These are phyloP conservation scores for Pristionchus entomophagus DNA, from an alignment of 2,888 invertebrate species.

Conservation along the genomic window DNA sequence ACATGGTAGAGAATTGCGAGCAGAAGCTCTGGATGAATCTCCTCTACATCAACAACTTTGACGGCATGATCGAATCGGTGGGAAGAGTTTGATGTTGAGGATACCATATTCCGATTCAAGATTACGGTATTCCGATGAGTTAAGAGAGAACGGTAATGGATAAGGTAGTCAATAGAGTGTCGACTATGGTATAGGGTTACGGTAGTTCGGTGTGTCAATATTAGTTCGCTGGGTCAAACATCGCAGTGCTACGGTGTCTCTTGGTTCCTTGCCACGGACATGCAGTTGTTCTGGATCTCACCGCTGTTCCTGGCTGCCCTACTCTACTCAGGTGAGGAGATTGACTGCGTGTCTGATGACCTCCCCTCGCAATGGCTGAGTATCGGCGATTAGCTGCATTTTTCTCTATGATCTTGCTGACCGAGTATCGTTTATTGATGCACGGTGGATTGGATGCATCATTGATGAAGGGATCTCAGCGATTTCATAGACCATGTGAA, in stretches of 20 bases:
- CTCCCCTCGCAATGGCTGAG: background rate
- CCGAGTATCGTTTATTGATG: too few species aligned
- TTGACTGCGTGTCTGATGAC: background rate
- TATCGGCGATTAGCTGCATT: too few species aligned
- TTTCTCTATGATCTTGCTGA: too few species aligned
- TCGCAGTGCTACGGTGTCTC: constrained; percentile 55
- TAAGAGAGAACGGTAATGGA: background rate
- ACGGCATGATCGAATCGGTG: constrained; percentile 47
- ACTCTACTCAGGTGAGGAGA: constrained; percentile 47
- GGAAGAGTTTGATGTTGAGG: background rate
- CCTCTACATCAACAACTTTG: constrained; percentile 60
- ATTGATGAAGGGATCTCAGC: too few species aligned
- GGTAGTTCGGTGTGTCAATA: background rate
- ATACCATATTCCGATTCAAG: background rate
- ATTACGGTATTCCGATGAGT: background rate
- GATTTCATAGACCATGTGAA: background rate
- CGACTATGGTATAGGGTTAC: background rate
- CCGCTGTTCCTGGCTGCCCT: constrained; percentile 53
- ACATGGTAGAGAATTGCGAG: constrained; percentile 49
- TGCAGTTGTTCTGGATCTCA: constrained; percentile 52
- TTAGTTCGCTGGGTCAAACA: background rate
- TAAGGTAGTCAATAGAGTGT: background rate
- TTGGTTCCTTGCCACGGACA: constrained; percentile 57
- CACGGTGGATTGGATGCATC: too few species aligned
- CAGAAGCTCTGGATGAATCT: constrained; percentile 56